These are phyloP conservation scores for Gasteruption jaculator DNA, from an alignment of 2,888 invertebrate genomes.

Conservation along the genomic window DNA sequence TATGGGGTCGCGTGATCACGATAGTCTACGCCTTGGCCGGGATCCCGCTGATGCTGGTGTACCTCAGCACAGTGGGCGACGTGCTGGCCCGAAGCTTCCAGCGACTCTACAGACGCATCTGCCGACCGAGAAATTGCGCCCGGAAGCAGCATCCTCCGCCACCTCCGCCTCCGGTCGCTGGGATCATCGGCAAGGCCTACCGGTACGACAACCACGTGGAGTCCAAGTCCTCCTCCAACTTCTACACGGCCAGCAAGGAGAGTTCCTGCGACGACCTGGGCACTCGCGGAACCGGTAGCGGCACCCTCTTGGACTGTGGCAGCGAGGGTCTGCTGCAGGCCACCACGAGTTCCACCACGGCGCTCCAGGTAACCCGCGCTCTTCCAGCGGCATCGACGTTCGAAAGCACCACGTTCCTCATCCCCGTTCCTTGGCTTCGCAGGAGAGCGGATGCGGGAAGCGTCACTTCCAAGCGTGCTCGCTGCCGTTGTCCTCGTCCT, in stretches of 20 bases:
- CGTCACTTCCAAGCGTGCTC: conserved; percentile 43
- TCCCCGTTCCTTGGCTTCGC: neutral
- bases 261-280: conserved; percentile 46
- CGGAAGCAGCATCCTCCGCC: conserved; percentile 38
- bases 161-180: conserved; percentile 35
- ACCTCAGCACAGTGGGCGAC: conserved; percentile 83
- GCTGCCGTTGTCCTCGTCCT: conserved; percentile 34
- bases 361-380: conserved; percentile 31
- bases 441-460: conserved; percentile 38
- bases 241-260: conserved; percentile 43
- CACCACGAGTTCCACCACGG: conserved; percentile 38
- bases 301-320: conserved; percentile 48
- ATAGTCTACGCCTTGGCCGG: conserved; percentile 81
- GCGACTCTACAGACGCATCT: conserved; percentile 62
- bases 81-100: conserved; percentile 77
- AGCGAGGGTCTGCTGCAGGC: conserved; percentile 42
- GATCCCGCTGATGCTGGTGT: conserved; percentile 83
- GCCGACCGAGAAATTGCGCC: conserved; percentile 45
- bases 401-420: no score
- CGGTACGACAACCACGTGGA: conserved; percentile 47
- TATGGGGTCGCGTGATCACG: conserved; percentile 77
- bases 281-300: conserved; percentile 43
- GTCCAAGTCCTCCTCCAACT: conserved; percentile 36
- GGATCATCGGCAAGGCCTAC: conserved; percentile 39
- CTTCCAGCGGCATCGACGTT: no score